Base-by-base conservation (phyloP, 2,888 invertebrate genomes). In the Craniophora ligustri region DNA sequence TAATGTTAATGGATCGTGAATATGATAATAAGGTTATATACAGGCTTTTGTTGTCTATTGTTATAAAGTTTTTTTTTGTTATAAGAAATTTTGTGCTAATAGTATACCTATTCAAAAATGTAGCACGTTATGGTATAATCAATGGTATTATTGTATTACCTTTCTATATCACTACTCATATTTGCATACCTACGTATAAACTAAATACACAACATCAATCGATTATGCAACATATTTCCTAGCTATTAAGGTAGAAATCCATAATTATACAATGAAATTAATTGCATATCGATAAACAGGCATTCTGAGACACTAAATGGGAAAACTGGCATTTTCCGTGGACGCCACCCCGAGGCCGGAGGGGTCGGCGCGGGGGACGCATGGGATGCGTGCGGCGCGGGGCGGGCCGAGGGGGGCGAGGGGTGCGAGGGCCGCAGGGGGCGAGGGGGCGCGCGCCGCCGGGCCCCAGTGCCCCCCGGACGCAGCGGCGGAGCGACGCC, bases 401-500 rank as follows among this genome's bases (percentile, higher is more conserved):
- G 69, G 69, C 67, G 61, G 72, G 59, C 58, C 68, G 68, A 68
- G 73, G 78, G 77, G 75, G 35, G 28, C 16, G 28, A 26, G 74
- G 72, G 67, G 66, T 51, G 68, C 71, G 74, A 70, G 74, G 67
- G 62, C 62, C 57, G 62, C 70, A 50, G 51, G 68, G 75, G 72
- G 59, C 73, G 71, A 70, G 67, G 76, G 78, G 78, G 76, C 76
- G 65, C 62, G 67, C 70, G 71, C 66, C 65, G 42, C 63, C 72
- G 54, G 73, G 65, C 70, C 75, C 81, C 91, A 91, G 91, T 90
- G 87, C 91, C 92, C 91, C 92, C 91, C 89, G 89, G 89, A 87
- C 91, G 87, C 90, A 87, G 89, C 82, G 89, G 88, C 90, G 92
- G 91, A 87, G 88, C 88, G 91, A 91, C 91, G 91, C 91, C 91